Conservation (phyloP, 2,113 vertebrate species). For the Empidonax alnorum region DNA sequence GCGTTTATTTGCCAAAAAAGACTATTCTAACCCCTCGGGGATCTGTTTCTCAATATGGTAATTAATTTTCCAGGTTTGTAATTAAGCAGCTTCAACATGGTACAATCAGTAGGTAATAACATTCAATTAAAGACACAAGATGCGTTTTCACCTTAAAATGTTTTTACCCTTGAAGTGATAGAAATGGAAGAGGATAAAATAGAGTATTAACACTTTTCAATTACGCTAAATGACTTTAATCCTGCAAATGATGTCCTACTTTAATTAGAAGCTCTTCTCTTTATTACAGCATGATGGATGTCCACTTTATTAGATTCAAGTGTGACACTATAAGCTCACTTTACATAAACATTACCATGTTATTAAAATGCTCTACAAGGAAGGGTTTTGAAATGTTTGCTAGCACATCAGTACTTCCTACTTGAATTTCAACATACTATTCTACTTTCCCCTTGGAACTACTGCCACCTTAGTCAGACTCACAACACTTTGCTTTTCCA, state of each 20-base stretch:
- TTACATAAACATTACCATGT: slow-evolving; percentile 84
- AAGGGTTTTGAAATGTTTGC: slow-evolving; percentile 61
- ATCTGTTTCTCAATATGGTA: slow-evolving; percentile 72
- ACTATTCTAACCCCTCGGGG: slow-evolving; percentile 68
- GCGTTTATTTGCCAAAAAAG: slow-evolving; percentile 77
- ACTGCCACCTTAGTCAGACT: not conserved
- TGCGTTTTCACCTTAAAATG: slow-evolving; percentile 81
- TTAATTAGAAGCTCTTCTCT: slow-evolving; percentile 86
- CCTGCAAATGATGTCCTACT: slow-evolving; percentile 85
- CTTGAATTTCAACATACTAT: slow-evolving; percentile 49
- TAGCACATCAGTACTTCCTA: slow-evolving; percentile 51
- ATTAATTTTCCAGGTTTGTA: slow-evolving; percentile 82
- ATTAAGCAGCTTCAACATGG: slow-evolving; percentile 78
- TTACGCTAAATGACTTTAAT: slow-evolving; percentile 91
- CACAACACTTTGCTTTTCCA: not conserved
- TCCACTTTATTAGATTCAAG: slow-evolving; percentile 88
- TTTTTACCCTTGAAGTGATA: slow-evolving; percentile 83
- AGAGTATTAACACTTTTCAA: slow-evolving; percentile 91
- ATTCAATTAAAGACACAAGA: slow-evolving; percentile 82
- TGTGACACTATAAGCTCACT: slow-evolving; percentile 83
- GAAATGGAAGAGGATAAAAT: slow-evolving; percentile 82
- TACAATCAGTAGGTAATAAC: slow-evolving; percentile 81
- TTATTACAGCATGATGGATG: slow-evolving; percentile 85
- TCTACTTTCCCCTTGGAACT: slow-evolving; percentile 31
- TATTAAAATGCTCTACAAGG: slow-evolving; percentile 75